Evolutionary conservation across 1,140 invertebrate species (phyloP).

Genomic region (Phenacoccus solenopsis): DNA sequence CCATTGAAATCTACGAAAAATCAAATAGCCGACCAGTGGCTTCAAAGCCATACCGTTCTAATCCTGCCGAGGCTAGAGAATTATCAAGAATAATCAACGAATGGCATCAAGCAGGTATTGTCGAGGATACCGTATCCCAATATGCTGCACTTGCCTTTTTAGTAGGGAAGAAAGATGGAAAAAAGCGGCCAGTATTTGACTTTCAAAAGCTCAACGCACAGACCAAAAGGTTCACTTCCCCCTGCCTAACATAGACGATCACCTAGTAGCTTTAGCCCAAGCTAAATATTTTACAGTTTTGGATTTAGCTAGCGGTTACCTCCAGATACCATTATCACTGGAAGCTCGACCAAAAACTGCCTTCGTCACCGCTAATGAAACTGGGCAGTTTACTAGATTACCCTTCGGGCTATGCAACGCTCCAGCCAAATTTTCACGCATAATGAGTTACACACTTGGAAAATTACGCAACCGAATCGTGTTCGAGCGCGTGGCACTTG

Average conservation of each 20-base stretch:
- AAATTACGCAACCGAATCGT: neutral
- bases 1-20: neutral
- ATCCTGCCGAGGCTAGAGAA: neutral
- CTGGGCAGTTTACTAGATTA: slow-evolving; percentile 24
- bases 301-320: slow-evolving; percentile 36
- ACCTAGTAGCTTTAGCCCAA: slow-evolving; percentile 34
- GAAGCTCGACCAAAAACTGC: slow-evolving; percentile 29
- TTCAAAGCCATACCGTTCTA: neutral
- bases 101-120: neutral
- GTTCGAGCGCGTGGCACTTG: neutral
- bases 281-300: slow-evolving; percentile 36
- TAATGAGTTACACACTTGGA: slow-evolving; percentile 14
- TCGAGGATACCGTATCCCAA: neutral
- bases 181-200: slow-evolving; percentile 27
- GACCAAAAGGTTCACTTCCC: slow-evolving; percentile 37
- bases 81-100: neutral
- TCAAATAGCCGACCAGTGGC: neutral
- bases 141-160: neutral
- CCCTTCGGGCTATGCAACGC: slow-evolving; percentile 27
- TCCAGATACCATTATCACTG: slow-evolving; percentile 31
- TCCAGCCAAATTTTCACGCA: neutral
- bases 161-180: neutral
- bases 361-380: slow-evolving; percentile 20
- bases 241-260: slow-evolving; percentile 39
- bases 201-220: slow-evolving; percentile 34